These are phyloP conservation scores for Neodon shergylaensis DNA, from an alignment of 2,113 vertebrate genomes.

Conservation along the genomic window DNA sequence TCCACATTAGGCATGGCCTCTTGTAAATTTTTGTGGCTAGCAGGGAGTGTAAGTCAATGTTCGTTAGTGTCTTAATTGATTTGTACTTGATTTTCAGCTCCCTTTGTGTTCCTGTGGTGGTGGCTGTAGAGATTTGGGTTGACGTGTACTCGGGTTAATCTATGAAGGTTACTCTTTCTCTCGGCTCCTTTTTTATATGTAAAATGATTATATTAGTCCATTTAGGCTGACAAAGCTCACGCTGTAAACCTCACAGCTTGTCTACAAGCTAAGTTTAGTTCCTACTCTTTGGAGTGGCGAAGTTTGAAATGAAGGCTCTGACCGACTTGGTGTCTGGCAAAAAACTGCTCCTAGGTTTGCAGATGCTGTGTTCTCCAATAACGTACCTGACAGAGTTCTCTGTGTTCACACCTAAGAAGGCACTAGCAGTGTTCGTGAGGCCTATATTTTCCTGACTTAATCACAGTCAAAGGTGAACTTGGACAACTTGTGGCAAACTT, in stretches of 20 bases:
- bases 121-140: not conserved
- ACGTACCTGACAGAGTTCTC: not conserved
- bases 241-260: not conserved
- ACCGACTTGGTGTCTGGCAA: not conserved
- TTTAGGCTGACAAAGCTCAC: not conserved
- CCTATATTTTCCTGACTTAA: not conserved
- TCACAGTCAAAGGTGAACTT: not conserved
- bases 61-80: conserved; percentile 19
- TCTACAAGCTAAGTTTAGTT: not conserved
- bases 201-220: not conserved
- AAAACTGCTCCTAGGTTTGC: no score
- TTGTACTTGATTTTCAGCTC: conserved; percentile 25
- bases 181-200: not conserved
- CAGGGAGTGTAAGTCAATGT: not conserved
- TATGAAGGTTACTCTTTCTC: not conserved
- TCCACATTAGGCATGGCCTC: not conserved
- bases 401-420: not conserved
- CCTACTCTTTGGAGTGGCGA: not conserved
- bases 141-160: not conserved
- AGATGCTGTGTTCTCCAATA: not conserved
- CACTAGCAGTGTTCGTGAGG: not conserved
- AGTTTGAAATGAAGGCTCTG: not conserved
- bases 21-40: not conserved
- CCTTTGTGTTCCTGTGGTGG: not conserved
- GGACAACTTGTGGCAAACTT: not conserved